Conservation (phyloP, 2,888 invertebrate genomes). For the Phorcus lineatus region DNA sequence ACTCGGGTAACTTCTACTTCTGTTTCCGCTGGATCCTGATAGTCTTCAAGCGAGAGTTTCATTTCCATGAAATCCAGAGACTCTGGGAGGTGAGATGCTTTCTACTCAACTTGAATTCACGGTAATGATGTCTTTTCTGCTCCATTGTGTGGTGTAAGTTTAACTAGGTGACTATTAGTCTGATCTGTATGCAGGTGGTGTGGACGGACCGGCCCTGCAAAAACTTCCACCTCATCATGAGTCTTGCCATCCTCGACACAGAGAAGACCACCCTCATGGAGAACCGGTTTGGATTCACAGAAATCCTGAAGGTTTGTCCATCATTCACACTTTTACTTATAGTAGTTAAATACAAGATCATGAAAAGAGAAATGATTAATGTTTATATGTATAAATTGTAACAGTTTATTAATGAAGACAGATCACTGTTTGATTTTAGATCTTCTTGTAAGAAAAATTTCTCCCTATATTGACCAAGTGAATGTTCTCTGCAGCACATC, state of each 20-base stretch:
- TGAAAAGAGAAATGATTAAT: too few species aligned
- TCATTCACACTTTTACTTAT: too few species aligned
- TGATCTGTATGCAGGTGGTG: slow-evolving; percentile 77
- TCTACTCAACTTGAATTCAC: too few species aligned
- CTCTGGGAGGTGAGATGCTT: slow-evolving; percentile 88
- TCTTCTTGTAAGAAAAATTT: too few species aligned
- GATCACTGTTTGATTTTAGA: too few species aligned
- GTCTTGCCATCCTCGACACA: slow-evolving; percentile 92
- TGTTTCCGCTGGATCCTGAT: slow-evolving; percentile 98
- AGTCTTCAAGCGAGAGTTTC: slow-evolving; percentile 95
- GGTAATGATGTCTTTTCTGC: background rate
- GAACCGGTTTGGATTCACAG: slow-evolving; percentile 94
- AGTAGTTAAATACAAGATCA: too few species aligned
- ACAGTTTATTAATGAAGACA: too few species aligned
- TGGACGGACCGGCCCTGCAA: slow-evolving; percentile 96
- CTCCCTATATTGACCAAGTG: background rate
- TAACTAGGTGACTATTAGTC: background rate
- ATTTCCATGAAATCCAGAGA: slow-evolving; percentile 87
- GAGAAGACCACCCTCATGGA: slow-evolving; percentile 92
- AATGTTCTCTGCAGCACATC: slow-evolving; percentile 83
- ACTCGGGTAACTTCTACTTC: slow-evolving; percentile 97
- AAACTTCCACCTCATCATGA: slow-evolving; percentile 95
- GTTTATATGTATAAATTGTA: too few species aligned
- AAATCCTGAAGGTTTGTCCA: slow-evolving; percentile 80
- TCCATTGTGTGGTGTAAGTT: background rate